Base-by-base conservation (phyloP, 2,888 invertebrate species). In the Trypoxylon attenuatum region DNA sequence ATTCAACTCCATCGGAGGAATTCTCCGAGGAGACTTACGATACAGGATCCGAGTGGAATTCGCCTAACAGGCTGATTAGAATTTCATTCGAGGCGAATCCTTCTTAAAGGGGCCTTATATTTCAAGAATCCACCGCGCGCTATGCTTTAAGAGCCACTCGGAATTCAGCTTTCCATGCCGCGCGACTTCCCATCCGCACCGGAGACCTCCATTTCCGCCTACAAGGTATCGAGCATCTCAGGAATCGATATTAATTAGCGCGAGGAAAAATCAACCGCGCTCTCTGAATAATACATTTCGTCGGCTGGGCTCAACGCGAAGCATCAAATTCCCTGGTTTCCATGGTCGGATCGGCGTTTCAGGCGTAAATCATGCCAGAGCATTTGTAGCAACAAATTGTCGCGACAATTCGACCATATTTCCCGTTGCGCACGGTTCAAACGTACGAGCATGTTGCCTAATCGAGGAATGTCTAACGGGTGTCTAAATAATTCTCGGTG, bases 401-500 rank as follows among this genome's bases (percentile, higher is more conserved):
- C 52, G 8, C n/a, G 46, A 51, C 41, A 49, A 50, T 22, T 41
- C 43, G 6, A 16, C 53, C 49, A 22, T 38, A 57, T 51, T 41
- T 18, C 27, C 21, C 21, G 53, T 67, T 49, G 50, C 50, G 45
- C 49, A 13, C 5, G 13, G 33, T 53, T 50, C 52, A 50, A 21
- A 52, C 33, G 25, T 45, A 50, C 57, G 55, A 21, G 51, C 58
- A 33, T 43, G 52, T 61, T 68, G 61, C 68, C 68, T 69, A 71
- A 71, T 68, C 64, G 71, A 66, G 64, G 56, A 51, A 55, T 41
- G 55, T 63, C 67, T 67, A 72, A 69, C 67, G 65, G 69, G 55
- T 67, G 71, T 69, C 69, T 69, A 75, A 75, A 74, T 73, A 67
- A 73, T 69, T 57, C 63, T 45, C 63, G n/a, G n/a, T n/a, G 63